A percentile compares a stretch with the other conserved stretches of the same genome.
phyloP scores from a whole-genome alignment of 2,888 invertebrate species.

The Papilio elwesi region DNA sequence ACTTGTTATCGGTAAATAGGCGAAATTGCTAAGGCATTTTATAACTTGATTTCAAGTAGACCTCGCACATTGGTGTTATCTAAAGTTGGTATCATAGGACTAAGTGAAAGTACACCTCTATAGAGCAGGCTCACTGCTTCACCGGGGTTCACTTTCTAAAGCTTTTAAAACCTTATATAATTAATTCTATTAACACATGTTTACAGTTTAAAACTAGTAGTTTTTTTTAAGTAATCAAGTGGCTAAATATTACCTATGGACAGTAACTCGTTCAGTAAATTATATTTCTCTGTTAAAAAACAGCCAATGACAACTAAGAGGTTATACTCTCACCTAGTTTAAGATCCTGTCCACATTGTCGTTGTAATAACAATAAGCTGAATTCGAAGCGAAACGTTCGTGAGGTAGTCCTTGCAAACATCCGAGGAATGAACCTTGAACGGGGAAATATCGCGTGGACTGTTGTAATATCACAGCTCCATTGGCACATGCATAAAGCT shows the following conservation, averaged over 20 bases:
- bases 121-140: constrained; percentile 13
- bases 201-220: too few species aligned
- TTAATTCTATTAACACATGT: not conserved
- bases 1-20: too few species aligned
- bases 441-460: constrained; percentile 60
- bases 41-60: not conserved
- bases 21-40: not conserved
- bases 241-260: too few species aligned
- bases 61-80: not conserved
- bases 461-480: constrained; percentile 49
- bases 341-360: not conserved
- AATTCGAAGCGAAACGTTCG: not conserved
- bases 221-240: too few species aligned
- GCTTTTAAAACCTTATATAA: not conserved
- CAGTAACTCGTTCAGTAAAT: too few species aligned
- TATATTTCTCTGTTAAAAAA: too few species aligned
- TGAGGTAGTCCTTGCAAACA: not conserved
- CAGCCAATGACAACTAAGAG: too few species aligned
- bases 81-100: constrained; percentile 6
- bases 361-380: not conserved
- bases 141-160: constrained; percentile 32
- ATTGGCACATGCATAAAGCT: constrained; percentile 47
- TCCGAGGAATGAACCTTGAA: constrained; percentile 54
- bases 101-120: constrained; percentile 34
- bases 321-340: too few species aligned